These are phyloP conservation scores for Fissipunctia ypsillon DNA, from an alignment of 2,888 invertebrate genomes.

Conservation along the genomic window DNA sequence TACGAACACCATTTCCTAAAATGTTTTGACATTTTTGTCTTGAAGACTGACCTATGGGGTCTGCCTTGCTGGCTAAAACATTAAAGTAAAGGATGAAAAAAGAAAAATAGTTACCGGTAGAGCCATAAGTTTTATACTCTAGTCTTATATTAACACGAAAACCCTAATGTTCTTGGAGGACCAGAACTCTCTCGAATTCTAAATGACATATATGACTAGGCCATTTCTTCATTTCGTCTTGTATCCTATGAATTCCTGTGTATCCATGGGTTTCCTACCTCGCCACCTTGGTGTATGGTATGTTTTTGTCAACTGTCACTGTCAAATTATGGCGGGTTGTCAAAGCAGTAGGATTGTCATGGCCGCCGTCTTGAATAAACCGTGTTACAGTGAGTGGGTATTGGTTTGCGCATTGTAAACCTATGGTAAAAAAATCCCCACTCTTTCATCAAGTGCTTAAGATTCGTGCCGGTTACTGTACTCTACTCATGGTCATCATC, in stretches of 20 bases:
- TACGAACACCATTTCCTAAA: neutral
- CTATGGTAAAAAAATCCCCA: no score
- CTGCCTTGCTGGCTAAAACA: neutral
- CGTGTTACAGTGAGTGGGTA: no score
- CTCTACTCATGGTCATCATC: no score
- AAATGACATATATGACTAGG: no score
- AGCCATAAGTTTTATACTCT: no score
- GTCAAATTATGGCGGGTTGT: neutral
- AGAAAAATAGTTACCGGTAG: no score
- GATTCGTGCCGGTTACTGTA: no score
- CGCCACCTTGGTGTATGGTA: neutral
- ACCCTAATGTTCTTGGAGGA: neutral
- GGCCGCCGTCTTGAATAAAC: neutral
- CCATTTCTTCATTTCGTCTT: neutral
- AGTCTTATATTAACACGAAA: no score
- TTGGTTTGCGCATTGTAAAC: no score
- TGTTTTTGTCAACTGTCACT: conserved; percentile 3
- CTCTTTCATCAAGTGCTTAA: no score
- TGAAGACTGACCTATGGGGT: neutral
- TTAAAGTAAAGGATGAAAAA: neutral
- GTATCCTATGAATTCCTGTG: no score
- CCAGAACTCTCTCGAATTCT: neutral
- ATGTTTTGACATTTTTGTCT: neutral
- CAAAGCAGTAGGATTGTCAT: neutral
- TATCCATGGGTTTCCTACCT: neutral